Percentiles rank a stretch among this genome's conserved stretches.
Conservation (phyloP, 2,113 vertebrate genomes). For the Neolamprologus sp. region DNA sequence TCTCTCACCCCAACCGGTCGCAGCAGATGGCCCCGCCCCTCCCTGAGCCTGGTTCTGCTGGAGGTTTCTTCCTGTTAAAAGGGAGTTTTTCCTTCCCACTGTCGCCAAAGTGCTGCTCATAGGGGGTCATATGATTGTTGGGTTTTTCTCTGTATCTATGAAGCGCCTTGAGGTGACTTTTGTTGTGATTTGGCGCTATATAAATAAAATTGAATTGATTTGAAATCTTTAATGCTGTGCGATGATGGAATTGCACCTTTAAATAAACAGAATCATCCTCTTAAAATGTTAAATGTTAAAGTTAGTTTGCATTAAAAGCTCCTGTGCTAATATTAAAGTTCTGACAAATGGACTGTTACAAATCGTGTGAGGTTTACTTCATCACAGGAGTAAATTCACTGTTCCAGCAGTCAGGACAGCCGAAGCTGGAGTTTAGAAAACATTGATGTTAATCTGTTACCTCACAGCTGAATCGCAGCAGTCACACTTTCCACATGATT, state of each 20-base stretch:
- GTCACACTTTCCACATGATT: fast-evolving
- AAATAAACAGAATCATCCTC: background rate
- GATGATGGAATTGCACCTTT: background rate
- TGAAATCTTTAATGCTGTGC: fast-evolving
- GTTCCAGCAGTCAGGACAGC: background rate
- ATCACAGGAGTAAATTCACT: background rate
- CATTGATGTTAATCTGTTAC: fast-evolving
- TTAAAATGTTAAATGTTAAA: background rate
- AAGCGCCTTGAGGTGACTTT: too few species aligned
- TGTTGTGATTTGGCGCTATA: too few species aligned
- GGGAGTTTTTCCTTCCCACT: too few species aligned
- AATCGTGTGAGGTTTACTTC: fast-evolving
- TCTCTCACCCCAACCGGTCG: fast-evolving
- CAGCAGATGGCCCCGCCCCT: too few species aligned
- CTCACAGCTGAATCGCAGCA: fast-evolving
- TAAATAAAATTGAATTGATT: too few species aligned
- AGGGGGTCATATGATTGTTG: too few species aligned
- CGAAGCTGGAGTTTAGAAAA: background rate
- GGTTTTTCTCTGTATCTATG: too few species aligned
- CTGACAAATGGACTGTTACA: background rate
- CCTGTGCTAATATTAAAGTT: background rate
- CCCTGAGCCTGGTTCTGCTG: fast-evolving
- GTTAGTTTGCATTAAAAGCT: background rate
- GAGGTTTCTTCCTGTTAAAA: too few species aligned
- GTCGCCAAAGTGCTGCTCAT: too few species aligned